Conservation (phyloP, 2,888 invertebrate genomes). For the Ceramica pisi region DNA sequence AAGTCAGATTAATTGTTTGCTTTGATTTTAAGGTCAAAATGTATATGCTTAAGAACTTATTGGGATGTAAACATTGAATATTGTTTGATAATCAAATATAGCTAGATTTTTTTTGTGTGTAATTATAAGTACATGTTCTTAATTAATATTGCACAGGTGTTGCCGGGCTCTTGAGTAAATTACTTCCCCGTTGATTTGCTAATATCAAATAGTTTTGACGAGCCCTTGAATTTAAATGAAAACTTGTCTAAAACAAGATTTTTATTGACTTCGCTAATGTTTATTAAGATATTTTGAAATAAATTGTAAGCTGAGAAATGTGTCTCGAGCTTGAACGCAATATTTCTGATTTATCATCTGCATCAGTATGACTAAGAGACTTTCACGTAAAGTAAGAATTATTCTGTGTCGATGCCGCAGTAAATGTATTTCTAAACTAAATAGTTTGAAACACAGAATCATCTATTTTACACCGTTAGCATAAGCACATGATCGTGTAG, state of each 20-base stretch:
- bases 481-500: constrained; percentile 48
- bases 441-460: constrained; percentile 43
- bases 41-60: constrained; percentile 42
- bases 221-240: constrained; percentile 49
- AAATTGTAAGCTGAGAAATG: constrained; percentile 15
- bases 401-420: constrained; percentile 40
- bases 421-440: constrained; percentile 45
- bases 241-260: constrained; percentile 15
- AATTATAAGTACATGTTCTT: constrained; percentile 37
- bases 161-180: constrained; percentile 17
- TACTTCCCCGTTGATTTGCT: constrained; percentile 50
- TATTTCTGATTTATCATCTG: constrained; percentile 36
- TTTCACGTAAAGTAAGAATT: constrained; percentile 39
- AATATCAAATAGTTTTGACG: constrained; percentile 37
- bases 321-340: background rate
- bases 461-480: constrained; percentile 49
- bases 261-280: constrained; percentile 8
- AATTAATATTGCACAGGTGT: constrained; percentile 61
- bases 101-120: constrained; percentile 28
- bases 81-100: constrained; percentile 49
- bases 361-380: constrained; percentile 36
- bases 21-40: constrained; percentile 52
- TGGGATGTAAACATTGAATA: constrained; percentile 50
- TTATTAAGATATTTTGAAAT: constrained; percentile 25
- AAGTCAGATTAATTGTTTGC: constrained; percentile 44